Evolutionary conservation across 2,113 vertebrate genomes (phyloP).

Genomic region (Myrmecophaga tridactyla): DNA sequence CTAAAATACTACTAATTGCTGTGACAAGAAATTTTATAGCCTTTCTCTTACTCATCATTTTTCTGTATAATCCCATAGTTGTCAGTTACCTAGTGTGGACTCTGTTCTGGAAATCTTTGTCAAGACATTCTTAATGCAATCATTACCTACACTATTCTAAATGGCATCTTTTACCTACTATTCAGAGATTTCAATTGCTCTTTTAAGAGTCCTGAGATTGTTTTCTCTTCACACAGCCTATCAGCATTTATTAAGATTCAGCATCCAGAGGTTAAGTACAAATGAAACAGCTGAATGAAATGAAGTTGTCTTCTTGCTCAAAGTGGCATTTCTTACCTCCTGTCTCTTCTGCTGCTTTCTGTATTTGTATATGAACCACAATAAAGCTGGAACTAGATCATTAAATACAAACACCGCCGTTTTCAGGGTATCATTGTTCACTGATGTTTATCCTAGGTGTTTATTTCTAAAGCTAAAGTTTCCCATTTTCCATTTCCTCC

Average conservation of each 20-base stretch:
- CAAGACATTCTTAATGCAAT: background rate
- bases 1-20: background rate
- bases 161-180: background rate
- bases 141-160: background rate
- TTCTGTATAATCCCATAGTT: background rate
- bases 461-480: background rate
- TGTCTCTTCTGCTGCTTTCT: background rate
- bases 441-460: background rate
- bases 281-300: conserved; percentile 63
- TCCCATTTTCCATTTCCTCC: background rate
- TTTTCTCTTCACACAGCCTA: conserved; percentile 52
- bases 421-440: background rate
- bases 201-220: conserved; percentile 56
- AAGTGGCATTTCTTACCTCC: background rate
- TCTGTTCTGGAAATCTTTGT: conserved; percentile 11
- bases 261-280: conserved; percentile 42
- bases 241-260: conserved; percentile 67
- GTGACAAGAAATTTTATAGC: background rate
- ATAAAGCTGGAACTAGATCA: background rate
- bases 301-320: background rate
- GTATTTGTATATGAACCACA: background rate
- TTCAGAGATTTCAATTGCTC: conserved; percentile 54
- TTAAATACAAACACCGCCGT: background rate
- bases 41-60: background rate
- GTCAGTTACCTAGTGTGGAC: background rate